Evolutionary conservation across 1,140 invertebrate genomes (phyloP), one percentile per base, ranked within the genome.

Genomic region (Papilio helenus): DNA sequence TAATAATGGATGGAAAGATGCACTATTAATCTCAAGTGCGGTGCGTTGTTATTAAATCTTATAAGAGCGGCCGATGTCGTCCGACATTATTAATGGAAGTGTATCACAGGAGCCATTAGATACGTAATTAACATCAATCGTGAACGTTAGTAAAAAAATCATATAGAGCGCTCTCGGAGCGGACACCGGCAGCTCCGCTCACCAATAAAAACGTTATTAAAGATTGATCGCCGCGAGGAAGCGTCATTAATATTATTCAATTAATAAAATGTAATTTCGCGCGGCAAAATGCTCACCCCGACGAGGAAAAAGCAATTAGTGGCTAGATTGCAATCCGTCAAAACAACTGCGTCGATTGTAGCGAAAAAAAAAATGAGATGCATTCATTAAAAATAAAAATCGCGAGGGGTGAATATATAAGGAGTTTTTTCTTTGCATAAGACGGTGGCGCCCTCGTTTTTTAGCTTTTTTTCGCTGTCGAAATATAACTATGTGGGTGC

Each of bases 231-330:
- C 90, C 87, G 81, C 81, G 84, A 92, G 90, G 87, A 94, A 90
- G 92, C 91, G 91, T 94, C 92, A 94, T 94, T 94, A 94, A 93
- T 94, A 93, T 93, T 94, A 94, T 94, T 94, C 92, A 94, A 94
- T 94, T 94, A 94, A 94, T 94, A 93, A 93, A 94, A 93, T 88
- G 92, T 93, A 94, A 94, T 94, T 93, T 93, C 83, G 89, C 90
- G 86, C 90, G 89, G 90, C 89, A 89, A 90, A 89, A 89, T 86
- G 86, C 87, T 89, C 92, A 92, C 92, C 92, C 92, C 88, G 88
- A 90, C 87, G 91, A 93, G 91, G 93, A 93, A 94, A 93, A 94
- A 93, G 93, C 92, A 94, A 94, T 94, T 94, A 94, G 93, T 93
- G 92, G 92, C 92, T 94, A 93, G 92, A 94, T 93, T 94, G 93